Evolutionary conservation across 2,888 invertebrate species (phyloP).

Genomic region (Coronaproctus castanopsis): DNA sequence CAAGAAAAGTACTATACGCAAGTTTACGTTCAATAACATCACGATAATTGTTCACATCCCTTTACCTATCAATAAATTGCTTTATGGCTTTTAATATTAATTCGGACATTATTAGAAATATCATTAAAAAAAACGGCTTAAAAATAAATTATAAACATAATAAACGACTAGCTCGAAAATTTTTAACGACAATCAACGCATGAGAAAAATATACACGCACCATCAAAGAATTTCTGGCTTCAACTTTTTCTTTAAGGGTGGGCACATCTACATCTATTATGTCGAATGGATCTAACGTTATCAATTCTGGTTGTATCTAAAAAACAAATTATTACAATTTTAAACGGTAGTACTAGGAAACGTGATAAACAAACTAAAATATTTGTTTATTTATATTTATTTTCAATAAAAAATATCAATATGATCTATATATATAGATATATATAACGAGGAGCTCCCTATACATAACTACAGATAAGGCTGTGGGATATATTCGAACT

Average conservation of each 20-base stretch:
- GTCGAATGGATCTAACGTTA: slow-evolving; percentile 62
- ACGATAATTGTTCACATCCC: background rate
- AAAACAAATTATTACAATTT: slow-evolving; percentile 5
- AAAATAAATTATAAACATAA: background rate
- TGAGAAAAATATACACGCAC: slow-evolving; percentile 30
- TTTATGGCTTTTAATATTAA: too few species aligned
- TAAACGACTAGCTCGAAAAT: background rate
- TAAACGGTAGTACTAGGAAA: background rate
- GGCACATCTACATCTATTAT: slow-evolving; percentile 69
- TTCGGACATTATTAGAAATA: too few species aligned
- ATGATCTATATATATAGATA: too few species aligned
- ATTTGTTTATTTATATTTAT: background rate
- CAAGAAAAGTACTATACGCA: background rate
- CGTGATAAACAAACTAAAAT: background rate
- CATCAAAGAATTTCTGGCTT: slow-evolving; percentile 48
- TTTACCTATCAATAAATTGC: too few species aligned
- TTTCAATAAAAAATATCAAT: too few species aligned
- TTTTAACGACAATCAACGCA: too few species aligned
- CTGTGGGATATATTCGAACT: too few species aligned
- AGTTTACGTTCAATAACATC: background rate
- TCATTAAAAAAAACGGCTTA: background rate
- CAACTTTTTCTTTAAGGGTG: slow-evolving; percentile 52
- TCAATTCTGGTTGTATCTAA: slow-evolving; percentile 76
- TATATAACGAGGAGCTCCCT: too few species aligned
- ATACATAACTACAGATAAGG: too few species aligned